These are phyloP conservation scores for Amblyjoppa proteus DNA, from an alignment of 2,888 invertebrate species.

Conservation along the genomic window DNA sequence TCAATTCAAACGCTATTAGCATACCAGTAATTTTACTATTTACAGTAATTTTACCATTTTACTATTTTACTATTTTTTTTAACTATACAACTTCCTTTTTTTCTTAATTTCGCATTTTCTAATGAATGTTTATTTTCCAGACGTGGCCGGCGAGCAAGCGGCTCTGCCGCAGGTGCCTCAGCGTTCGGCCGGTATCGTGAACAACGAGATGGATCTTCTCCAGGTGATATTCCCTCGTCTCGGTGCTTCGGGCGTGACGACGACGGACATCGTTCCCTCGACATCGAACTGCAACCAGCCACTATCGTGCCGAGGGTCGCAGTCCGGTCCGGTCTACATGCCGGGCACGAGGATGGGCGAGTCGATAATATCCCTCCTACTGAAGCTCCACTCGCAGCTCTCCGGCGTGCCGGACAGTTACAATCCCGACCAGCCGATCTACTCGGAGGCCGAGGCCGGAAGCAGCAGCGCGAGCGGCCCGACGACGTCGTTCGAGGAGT, in stretches of 20 bases:
- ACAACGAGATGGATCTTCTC: slow-evolving; percentile 83
- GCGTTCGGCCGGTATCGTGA: slow-evolving; percentile 84
- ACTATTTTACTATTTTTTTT: no score
- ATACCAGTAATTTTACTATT: no score
- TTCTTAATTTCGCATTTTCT: background rate
- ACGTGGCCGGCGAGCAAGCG: slow-evolving; percentile 73
- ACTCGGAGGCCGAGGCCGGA: slow-evolving; percentile 80
- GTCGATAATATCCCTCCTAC: slow-evolving; percentile 94
- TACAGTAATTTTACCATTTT: no score
- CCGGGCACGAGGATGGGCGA: slow-evolving; percentile 90
- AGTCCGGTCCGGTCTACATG: slow-evolving; percentile 79
- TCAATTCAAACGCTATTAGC: no score
- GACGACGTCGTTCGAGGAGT: slow-evolving; percentile 74
- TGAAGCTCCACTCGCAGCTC: slow-evolving; percentile 96
- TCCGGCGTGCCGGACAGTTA: slow-evolving; percentile 94
- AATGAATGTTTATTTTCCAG: background rate
- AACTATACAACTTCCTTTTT: background rate
- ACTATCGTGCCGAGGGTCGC: slow-evolving; percentile 78
- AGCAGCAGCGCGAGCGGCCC: slow-evolving; percentile 70
- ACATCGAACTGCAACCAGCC: slow-evolving; percentile 81
- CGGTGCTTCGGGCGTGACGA: slow-evolving; percentile 68
- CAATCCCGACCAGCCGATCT: slow-evolving; percentile 79
- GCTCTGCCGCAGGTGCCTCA: slow-evolving; percentile 82
- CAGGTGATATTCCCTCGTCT: slow-evolving; percentile 76
- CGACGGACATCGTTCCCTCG: slow-evolving; percentile 79